phyloP scores from a whole-genome alignment of 2,113 vertebrate genomes.

The Oncorhynchus tshawytscha region DNA sequence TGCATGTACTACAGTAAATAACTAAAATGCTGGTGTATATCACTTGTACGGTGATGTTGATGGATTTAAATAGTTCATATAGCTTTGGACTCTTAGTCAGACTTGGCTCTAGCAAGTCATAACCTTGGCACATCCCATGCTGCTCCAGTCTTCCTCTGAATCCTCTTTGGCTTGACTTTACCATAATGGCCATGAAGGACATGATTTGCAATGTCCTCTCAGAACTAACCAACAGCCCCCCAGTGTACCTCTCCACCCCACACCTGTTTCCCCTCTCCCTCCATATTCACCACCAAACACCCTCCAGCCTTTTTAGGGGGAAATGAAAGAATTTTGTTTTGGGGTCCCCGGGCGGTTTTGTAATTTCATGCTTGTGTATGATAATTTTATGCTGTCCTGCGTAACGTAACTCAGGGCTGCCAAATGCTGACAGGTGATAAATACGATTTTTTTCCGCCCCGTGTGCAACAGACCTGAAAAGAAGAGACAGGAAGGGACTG shows the following conservation, averaged over 20 bases:
- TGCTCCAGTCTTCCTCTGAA: neutral
- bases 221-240: conserved; percentile 53
- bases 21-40: neutral
- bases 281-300: conserved; percentile 65
- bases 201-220: conserved; percentile 85
- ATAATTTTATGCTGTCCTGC: conserved; percentile 99
- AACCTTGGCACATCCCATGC: conserved; percentile 58
- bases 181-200: conserved; percentile 82
- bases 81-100: neutral
- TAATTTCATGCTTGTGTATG: conserved; percentile 99
- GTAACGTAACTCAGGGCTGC: conserved; percentile 99
- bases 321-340: conserved; percentile 99
- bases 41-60: neutral
- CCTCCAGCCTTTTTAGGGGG: conserved; percentile 52
- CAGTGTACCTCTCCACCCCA: neutral
- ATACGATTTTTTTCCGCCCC: conserved; percentile 96
- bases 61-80: neutral
- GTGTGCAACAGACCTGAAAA: conserved; percentile 82
- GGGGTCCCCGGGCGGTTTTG: conserved; percentile 98
- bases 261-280: conserved; percentile 36
- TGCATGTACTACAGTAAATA: neutral
- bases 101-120: neutral
- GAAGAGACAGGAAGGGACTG: conserved; percentile 41
- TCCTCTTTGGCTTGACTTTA: conserved; percentile 29
- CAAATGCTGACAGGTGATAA: conserved; percentile 99